Evolutionary conservation across 1,140 invertebrate genomes (phyloP), one percentile per base, ranked within the genome.

Genomic region (Saxidomus purpurata): DNA sequence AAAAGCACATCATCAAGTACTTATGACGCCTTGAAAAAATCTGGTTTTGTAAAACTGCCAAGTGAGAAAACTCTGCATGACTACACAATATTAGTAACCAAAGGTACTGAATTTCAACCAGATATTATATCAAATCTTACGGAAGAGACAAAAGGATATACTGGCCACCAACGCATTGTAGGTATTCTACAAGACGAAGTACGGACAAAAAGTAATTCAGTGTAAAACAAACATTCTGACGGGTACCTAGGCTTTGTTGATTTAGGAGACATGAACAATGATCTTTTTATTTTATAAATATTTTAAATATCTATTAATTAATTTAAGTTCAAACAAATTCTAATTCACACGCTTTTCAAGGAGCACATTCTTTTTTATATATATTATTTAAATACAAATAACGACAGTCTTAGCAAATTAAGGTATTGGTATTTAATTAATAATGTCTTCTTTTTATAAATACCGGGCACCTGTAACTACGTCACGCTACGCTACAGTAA

Each of bases 191-290:
- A 69, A 6, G 63, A 69, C n/a, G 63, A 69, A 36, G 19, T 69
- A 34, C 9, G 63, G 8, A 69, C 34, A 6, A 69, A 69, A 31
- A 69, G 63, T 69, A 28, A 69, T 69, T 31, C 34, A 6, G 63
- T 69, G 2, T 55, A 55, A 22, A 22, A 69, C 19, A 34, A 19
- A 6, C 3, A 31, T 31, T 69, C 63, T 1, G 63, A 28, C 8
- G 28, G 34, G 34, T 11, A 31, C 4, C 6, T 69, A 31, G 28
- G 63, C 28, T 69, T 69, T 69, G 63, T 69, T 69, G 63, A 69
- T 69, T 36, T 69, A 34, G 63, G 63, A 69, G n/a, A 31, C 19
- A 19, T 69, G 28, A 69, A 31, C 25, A 69, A 69, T 69, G 63
- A 31, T 19, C 11, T 34, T n/a, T n/a, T n/a, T n/a, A n/a, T n/a